These are phyloP conservation scores for Drosophila subobscura DNA, from an alignment of 1,140 invertebrate species.

Conservation along the genomic window DNA sequence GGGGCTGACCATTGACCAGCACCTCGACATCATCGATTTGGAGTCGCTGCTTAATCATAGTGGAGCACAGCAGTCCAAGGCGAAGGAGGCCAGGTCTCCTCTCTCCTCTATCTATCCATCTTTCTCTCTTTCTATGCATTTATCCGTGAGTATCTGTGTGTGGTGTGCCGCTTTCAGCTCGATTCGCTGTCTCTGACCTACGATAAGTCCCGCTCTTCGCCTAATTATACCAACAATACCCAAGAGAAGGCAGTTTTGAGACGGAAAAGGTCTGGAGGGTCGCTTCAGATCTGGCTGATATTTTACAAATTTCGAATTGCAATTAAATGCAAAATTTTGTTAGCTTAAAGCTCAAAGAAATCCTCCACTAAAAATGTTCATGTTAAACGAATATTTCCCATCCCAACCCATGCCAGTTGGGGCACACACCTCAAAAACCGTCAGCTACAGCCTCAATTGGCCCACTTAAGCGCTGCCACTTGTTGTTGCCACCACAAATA, in stretches of 20 bases:
- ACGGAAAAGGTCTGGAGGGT: slow-evolving; percentile 51
- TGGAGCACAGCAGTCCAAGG: slow-evolving; percentile 45
- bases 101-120: slow-evolving; percentile 1
- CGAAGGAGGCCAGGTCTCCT: slow-evolving; percentile 20
- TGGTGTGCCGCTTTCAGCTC: slow-evolving; percentile 42
- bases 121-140: slow-evolving; percentile 8
- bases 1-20: slow-evolving; percentile 75
- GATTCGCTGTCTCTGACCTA: slow-evolving; percentile 70
- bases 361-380: background rate
- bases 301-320: slow-evolving; percentile 17
- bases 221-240: slow-evolving; percentile 57
- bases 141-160: slow-evolving; percentile 13
- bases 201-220: slow-evolving; percentile 64
- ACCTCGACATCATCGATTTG: slow-evolving; percentile 56
- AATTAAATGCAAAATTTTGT: slow-evolving; percentile 8
- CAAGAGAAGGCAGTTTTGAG: slow-evolving; percentile 31
- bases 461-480: slow-evolving; percentile 39
- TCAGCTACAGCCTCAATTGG: slow-evolving; percentile 18
- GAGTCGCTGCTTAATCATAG: slow-evolving; percentile 69
- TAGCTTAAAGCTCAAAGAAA: slow-evolving; percentile 8
- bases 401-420: background rate
- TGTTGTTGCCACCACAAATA: slow-evolving; percentile 16
- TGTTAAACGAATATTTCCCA: slow-evolving; percentile 1
- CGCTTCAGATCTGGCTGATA: slow-evolving; percentile 4
- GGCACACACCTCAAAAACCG: slow-evolving; percentile 8